phyloP scores from a whole-genome alignment of 2,113 vertebrate species.

The Cryptomyrus ogoouensis region DNA sequence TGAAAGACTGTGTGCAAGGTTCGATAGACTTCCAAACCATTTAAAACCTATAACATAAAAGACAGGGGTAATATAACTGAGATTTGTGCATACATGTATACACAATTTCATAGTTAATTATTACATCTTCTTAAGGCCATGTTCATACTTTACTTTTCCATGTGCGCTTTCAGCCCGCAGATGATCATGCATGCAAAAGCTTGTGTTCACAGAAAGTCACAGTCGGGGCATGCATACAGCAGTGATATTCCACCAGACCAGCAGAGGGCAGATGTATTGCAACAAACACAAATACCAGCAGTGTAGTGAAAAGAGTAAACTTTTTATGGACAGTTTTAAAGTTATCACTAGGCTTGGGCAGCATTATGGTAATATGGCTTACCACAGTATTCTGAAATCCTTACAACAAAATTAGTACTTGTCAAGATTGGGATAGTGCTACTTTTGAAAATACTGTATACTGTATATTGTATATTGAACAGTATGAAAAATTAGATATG shows the following conservation, averaged over 20 bases:
- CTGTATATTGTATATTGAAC: not conserved
- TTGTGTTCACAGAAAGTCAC: not conserved
- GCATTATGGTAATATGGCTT: not conserved
- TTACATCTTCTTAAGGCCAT: not conserved
- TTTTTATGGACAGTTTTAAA: not conserved
- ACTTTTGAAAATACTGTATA: not conserved
- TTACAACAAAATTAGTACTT: not conserved
- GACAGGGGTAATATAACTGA: not conserved
- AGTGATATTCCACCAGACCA: not conserved
- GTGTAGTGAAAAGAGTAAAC: not conserved
- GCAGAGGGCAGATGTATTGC: not conserved
- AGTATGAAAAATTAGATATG: not conserved
- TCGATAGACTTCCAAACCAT: conserved; percentile 74
- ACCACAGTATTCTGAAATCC: not conserved
- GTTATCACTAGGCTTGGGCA: not conserved
- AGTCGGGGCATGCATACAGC: not conserved
- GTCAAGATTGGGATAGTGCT: not conserved
- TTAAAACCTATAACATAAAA: conserved; percentile 53
- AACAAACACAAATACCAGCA: not conserved
- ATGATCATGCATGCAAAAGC: not conserved
- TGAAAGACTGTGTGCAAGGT: conserved; percentile 48
- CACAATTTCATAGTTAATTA: not conserved
- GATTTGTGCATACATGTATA: not conserved
- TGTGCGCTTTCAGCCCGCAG: not conserved
- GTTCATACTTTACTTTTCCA: not conserved